A percentile compares a stretch with the other conserved stretches of the same genome.
These are phyloP conservation scores for Heliconius hermathena DNA, from an alignment of 1,140 invertebrate species.

Conservation along the genomic window DNA sequence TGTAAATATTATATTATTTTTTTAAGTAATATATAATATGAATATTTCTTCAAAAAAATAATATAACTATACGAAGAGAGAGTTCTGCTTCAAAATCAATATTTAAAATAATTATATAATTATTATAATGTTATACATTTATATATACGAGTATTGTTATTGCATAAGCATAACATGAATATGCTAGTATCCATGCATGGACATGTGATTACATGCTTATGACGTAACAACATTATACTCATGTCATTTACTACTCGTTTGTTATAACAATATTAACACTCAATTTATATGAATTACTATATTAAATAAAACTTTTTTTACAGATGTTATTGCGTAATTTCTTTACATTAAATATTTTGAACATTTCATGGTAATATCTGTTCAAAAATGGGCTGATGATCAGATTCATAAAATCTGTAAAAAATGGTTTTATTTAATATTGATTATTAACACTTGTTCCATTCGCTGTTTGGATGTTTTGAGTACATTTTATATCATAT, in stretches of 20 bases:
- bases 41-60: not conserved
- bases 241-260: not conserved
- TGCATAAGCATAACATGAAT: not conserved
- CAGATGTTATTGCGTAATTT: too few relatives aligned
- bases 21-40: not conserved
- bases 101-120: not conserved
- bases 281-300: not conserved
- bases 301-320: slow-evolving; percentile 1
- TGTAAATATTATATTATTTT: too few relatives aligned
- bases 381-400: not conserved
- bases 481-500: slow-evolving; percentile 1
- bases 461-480: not conserved
- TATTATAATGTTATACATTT: not conserved
- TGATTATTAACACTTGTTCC: not conserved
- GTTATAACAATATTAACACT: slow-evolving; percentile 6
- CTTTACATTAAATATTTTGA: too few relatives aligned
- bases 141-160: not conserved
- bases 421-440: not conserved
- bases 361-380: not conserved
- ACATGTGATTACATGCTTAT: not conserved
- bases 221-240: not conserved
- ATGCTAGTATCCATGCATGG: too few relatives aligned
- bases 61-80: not conserved
- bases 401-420: not conserved
- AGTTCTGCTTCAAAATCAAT: not conserved